Conservation (phyloP, 2,113 vertebrate species). For the Antennarius striatus region DNA sequence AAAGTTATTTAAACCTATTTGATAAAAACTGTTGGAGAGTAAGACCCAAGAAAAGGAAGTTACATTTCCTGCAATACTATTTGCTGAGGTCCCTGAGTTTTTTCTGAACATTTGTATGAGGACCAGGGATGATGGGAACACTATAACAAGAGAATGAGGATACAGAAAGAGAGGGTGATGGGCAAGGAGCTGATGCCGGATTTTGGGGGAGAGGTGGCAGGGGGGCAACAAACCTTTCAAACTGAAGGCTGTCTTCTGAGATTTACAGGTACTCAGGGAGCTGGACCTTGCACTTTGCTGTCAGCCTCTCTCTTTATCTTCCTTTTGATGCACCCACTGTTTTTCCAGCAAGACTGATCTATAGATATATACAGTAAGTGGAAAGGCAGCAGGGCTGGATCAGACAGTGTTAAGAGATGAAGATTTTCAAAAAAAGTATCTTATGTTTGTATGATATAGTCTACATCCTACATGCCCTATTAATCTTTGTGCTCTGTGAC, state of each 20-base stretch:
- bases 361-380: slow-evolving; percentile 1
- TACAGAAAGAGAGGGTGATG: slow-evolving; percentile 26
- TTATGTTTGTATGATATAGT: slow-evolving; percentile 10
- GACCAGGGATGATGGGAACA: slow-evolving; percentile 2
- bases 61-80: background rate
- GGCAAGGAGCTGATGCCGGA: slow-evolving; percentile 15
- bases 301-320: slow-evolving; percentile 44
- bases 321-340: slow-evolving; percentile 23
- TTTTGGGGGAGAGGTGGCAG: slow-evolving; percentile 38
- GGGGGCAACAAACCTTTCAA: slow-evolving; percentile 54
- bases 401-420: slow-evolving; percentile 15
- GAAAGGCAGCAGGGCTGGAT: slow-evolving; percentile 11
- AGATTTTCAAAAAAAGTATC: slow-evolving; percentile 8
- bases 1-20: no score
- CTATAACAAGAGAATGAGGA: slow-evolving; percentile 4
- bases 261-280: slow-evolving; percentile 57
- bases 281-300: slow-evolving; percentile 54
- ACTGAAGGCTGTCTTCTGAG: slow-evolving; percentile 40
- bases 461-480: slow-evolving; percentile 19
- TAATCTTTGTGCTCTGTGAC: slow-evolving; percentile 19
- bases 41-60: no score
- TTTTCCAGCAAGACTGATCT: slow-evolving; percentile 33
- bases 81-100: background rate
- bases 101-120: background rate
- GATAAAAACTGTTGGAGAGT: no score